Conservation (phyloP, 1,140 invertebrate genomes). For the Achroia grisella region DNA sequence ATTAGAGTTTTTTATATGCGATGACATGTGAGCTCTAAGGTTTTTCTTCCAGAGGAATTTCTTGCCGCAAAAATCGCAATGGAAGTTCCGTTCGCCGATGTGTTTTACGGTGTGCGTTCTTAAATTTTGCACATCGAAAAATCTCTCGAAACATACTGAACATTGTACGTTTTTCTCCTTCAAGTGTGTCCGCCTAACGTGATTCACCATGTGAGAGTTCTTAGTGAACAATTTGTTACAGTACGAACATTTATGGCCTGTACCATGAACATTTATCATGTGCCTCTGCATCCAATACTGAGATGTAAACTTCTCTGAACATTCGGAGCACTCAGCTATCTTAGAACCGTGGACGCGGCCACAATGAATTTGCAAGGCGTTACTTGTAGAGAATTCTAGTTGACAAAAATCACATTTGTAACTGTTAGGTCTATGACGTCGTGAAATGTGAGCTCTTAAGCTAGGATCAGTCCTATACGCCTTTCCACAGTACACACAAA, state of each 20-base stretch:
- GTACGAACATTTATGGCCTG: constrained; percentile 38
- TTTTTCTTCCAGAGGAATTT: constrained; percentile 64
- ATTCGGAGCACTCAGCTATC: constrained; percentile 28
- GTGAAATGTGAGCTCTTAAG: constrained; percentile 35
- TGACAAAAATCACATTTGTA: constrained; percentile 34
- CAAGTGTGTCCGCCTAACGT: constrained; percentile 41
- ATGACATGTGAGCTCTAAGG: constrained; percentile 39
- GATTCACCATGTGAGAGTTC: constrained; percentile 45
- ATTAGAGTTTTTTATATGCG: constrained; percentile 23
- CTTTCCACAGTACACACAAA: constrained; percentile 46
- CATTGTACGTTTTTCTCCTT: constrained; percentile 55
- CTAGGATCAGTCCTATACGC: constrained; percentile 40
- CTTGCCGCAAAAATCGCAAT: constrained; percentile 78
- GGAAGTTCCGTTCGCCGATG: constrained; percentile 83
- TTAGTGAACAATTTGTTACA: constrained; percentile 42
- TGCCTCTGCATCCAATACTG: constrained; percentile 37
- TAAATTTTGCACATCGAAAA: constrained; percentile 68
- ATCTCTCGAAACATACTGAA: constrained; percentile 43
- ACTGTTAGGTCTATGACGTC: constrained; percentile 21
- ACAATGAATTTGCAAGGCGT: constrained; percentile 18
- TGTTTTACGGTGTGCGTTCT: constrained; percentile 70
- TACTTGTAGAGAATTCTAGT: constrained; percentile 25
- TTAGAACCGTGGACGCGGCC: constrained; percentile 35
- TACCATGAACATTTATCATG: constrained; percentile 25
- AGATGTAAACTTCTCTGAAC: constrained; percentile 39